A percentile compares a stretch with the other conserved stretches of the same genome.
These are phyloP conservation scores for Philypnodon macrostomus DNA, from an alignment of 2,797 vertebrate genomes.

Conservation along the genomic window DNA sequence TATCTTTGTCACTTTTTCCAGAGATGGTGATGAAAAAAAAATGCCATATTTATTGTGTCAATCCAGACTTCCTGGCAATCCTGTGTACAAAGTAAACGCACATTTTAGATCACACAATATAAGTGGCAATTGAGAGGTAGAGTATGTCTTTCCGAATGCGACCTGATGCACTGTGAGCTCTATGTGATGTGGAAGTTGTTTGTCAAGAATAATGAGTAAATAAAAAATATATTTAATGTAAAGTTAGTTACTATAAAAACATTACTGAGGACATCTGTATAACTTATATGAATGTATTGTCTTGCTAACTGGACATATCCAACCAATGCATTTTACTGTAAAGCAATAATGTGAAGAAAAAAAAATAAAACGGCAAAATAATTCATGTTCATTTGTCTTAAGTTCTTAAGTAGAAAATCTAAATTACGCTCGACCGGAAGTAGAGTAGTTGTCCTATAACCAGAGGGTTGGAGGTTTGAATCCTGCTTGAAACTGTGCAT, in stretches of 20 bases:
- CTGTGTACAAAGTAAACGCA: constrained; percentile 52
- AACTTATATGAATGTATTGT: constrained; percentile 85
- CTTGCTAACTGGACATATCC: constrained; percentile 84
- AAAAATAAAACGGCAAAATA: constrained; percentile 72
- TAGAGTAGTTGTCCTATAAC: too few relatives aligned
- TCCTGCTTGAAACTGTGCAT: too few relatives aligned
- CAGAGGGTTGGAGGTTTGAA: too few relatives aligned
- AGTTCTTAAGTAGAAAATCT: constrained; percentile 44
- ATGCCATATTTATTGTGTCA: constrained; percentile 54
- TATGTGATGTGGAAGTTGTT: constrained; percentile 88
- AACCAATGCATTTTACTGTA: constrained; percentile 84
- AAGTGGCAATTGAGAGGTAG: constrained; percentile 40
- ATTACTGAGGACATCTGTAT: constrained; percentile 79
- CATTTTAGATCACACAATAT: constrained; percentile 40
- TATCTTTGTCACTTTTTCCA: constrained; percentile 41
- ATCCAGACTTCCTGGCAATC: constrained; percentile 55
- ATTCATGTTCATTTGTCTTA: constrained; percentile 72
- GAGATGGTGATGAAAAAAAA: neutral
- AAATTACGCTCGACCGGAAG: too few relatives aligned
- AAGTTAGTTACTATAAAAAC: constrained; percentile 80
- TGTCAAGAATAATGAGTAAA: constrained; percentile 78
- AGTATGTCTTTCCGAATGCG: constrained; percentile 78
- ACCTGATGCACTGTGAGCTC: constrained; percentile 98
- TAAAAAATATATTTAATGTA: constrained; percentile 80
- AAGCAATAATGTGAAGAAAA: constrained; percentile 82